phyloP scores from a whole-genome alignment of 1,140 invertebrate genomes.

The Ceratosolen solmsi region DNA sequence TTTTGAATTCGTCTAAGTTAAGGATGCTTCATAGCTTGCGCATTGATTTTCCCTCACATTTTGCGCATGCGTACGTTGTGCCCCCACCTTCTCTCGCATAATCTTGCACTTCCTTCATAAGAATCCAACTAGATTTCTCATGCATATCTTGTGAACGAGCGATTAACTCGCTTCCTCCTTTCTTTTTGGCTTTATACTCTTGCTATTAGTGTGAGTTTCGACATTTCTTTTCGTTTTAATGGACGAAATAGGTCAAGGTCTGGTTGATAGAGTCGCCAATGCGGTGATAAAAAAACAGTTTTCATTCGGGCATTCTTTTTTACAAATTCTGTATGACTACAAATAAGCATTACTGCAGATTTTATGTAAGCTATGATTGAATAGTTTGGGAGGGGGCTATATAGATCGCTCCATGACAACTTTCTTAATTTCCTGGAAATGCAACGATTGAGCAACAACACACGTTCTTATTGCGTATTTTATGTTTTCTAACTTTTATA shows the following conservation, averaged over 20 bases:
- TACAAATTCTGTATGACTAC: background rate
- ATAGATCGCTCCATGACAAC: no score
- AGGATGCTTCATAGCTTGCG: conserved; percentile 14
- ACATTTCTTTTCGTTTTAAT: conserved; percentile 68
- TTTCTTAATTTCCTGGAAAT: background rate
- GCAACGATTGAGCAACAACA: no score
- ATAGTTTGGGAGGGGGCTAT: no score
- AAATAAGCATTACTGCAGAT: background rate
- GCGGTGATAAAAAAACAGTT: background rate
- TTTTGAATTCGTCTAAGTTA: conserved; percentile 34
- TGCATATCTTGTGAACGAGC: background rate
- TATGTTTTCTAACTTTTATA: no score
- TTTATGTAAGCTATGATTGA: background rate
- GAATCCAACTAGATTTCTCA: no score
- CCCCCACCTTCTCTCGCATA: background rate
- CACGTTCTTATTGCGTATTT: no score
- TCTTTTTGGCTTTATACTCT: background rate
- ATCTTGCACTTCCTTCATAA: no score
- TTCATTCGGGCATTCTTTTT: background rate
- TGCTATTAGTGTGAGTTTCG: conserved; percentile 47
- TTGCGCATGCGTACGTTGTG: conserved; percentile 44
- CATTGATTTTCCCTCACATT: conserved; percentile 67
- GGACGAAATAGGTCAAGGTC: conserved; percentile 70
- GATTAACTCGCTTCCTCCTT: conserved; percentile 3
- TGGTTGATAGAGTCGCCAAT: conserved; percentile 31